A percentile compares a stretch with the other conserved stretches of the same genome.
These are phyloP conservation scores for Ficedula albicollis DNA, from an alignment of 2,797 vertebrate species.

Conservation along the genomic window DNA sequence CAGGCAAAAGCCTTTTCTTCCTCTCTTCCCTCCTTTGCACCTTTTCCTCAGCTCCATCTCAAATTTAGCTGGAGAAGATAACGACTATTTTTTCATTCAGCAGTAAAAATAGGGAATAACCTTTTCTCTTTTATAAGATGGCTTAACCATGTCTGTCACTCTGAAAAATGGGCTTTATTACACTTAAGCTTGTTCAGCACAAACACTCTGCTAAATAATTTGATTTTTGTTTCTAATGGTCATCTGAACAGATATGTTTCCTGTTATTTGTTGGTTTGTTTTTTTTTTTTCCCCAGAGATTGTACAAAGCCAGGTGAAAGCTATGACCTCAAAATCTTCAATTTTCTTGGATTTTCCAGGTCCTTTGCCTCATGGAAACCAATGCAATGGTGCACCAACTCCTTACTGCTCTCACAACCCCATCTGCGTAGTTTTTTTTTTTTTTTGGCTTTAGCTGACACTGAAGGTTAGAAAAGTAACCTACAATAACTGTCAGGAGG, in stretches of 20 bases:
- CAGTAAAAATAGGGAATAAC: neutral
- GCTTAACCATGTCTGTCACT: neutral
- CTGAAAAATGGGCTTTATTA: neutral
- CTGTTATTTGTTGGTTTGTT: too few species aligned
- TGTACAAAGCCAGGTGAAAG: neutral
- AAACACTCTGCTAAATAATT: neutral
- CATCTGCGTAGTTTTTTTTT: neutral
- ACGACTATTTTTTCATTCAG: neutral
- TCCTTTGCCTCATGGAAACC: neutral
- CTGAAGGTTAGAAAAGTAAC: neutral
- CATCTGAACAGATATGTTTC: accelerated
- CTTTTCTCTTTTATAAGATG: neutral
- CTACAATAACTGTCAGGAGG: neutral
- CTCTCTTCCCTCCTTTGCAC: neutral
- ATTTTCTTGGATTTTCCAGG: neutral
- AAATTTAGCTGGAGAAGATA: neutral
- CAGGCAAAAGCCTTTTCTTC: neutral
- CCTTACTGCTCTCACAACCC: neutral
- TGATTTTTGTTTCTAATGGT: neutral
- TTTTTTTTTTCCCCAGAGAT: neutral
- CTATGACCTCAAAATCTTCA: neutral
- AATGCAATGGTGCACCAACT: neutral
- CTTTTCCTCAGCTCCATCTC: neutral
- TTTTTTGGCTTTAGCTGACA: neutral
- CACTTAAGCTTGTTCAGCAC: neutral